Evolutionary conservation across 2,888 invertebrate species (phyloP), one percentile per base, ranked within the genome.

Genomic region (Drosophila merina): DNA sequence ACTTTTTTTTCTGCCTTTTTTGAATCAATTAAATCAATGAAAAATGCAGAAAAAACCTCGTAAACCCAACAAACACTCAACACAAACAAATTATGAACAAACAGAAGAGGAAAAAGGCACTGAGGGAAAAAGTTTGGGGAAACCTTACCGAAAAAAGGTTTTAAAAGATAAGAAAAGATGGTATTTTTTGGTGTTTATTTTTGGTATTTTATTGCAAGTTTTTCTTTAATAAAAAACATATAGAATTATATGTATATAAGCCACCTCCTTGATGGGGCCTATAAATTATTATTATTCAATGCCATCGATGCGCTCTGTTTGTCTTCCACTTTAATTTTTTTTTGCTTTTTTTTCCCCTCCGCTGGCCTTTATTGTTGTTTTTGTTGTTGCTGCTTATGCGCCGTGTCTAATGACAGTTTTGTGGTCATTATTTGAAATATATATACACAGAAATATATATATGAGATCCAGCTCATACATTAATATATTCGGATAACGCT

Each of bases 381-480:
- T 49, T 68, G 9, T 20, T 20, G 20, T 20, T 68, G 9, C 42
- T 70, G 69, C 80, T 81, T 83, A 81, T 81, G 80, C 76, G 76
- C 74, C 78, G 83, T 82, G 74, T 77, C 82, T 82, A 85, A 82
- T 85, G 82, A 76, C 76, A 85, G 72, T 76, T 84, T 79, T 72
- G 74, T 82, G 75, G 82, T 74, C 77, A 82, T 80, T 80, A 80
- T 75, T 56, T 69, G 77, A 85, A 76, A 76, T 28, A 48, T 20
- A 45, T 33, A 48, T 57, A 59, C 10, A 59, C 14, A 14, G 14
- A 14, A 14, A 14, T 14, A 0, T 14, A 14, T 14, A 14, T 14
- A 14, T 14, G 14, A 14, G 14, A 14, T 14, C 14, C 14, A 14
- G 14, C 14, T 14, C 14, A 14, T 14, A 14, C 14, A 14, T 14